Percentiles rank a stretch among this genome's conserved stretches.
phyloP scores from a whole-genome alignment of 2,113 vertebrate genomes.

The Nycticebus coucang region DNA sequence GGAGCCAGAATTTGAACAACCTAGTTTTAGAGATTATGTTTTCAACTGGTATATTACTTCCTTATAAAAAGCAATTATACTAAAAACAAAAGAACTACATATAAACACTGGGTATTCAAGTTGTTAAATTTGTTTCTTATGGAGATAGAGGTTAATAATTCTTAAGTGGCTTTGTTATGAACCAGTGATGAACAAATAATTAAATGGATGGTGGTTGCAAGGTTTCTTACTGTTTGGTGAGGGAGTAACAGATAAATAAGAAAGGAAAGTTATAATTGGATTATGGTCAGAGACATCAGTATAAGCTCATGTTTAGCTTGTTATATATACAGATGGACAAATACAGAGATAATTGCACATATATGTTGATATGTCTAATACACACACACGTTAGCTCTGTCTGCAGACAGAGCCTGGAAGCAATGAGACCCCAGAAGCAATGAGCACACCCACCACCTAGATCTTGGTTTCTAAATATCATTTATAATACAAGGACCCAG shows the following conservation, averaged over 20 bases:
- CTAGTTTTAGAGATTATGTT: background rate
- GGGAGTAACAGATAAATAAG: background rate
- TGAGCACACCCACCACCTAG: background rate
- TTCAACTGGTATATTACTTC: background rate
- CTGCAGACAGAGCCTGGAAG: background rate
- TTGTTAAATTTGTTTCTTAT: constrained; percentile 30
- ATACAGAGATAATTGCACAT: background rate
- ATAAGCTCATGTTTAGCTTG: background rate
- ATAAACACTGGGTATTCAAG: background rate
- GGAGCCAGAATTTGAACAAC: background rate
- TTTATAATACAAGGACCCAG: background rate
- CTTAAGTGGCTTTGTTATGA: background rate
- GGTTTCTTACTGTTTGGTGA: background rate
- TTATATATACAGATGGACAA: background rate
- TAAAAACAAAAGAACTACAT: constrained; percentile 3
- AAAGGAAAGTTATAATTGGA: background rate
- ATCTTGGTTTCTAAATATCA: constrained; percentile 8
- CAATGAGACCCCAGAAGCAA: background rate
- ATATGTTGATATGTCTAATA: background rate
- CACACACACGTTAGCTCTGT: background rate
- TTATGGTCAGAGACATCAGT: background rate
- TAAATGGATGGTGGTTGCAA: background rate
- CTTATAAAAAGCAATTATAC: constrained; percentile 32
- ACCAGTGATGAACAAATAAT: constrained; percentile 9
- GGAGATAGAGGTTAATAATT: background rate